Base-by-base conservation (phyloP, 2,113 vertebrate species). In the Formicarius rufipectus region DNA sequence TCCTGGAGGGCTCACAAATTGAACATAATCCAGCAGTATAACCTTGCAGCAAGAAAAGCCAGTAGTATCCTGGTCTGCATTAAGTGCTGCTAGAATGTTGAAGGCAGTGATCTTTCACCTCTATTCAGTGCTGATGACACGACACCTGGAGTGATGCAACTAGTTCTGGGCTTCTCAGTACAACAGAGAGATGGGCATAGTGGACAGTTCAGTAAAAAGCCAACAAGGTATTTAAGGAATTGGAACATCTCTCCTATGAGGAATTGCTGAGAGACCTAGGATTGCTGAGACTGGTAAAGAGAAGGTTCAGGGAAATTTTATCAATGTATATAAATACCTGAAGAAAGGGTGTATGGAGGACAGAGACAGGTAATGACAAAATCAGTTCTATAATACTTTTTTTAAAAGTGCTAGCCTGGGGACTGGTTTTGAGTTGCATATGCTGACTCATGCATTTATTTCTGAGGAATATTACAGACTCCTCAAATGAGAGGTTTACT, bases 121-220 rank as follows among this genome's bases (percentile, higher is more conserved):
- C 12, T 55, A 0, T 69, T 77, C 6, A 49, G 24, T 14, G 35
- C 31, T 44, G 18, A 7, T 35, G 30, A n/a, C 30, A 21, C 7
- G 56, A 52, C 9, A 47, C 3, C 10, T 40, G 12, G 14, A 39
- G 14, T n/a, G 47, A 5, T n/a, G 52, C 6, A 2, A 47, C 40
- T 78, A 9, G 5, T 75, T 71, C 17, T 66, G 45, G 10, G 6
- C 12, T 86, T 37, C 30, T 79, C 20, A 66, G 19, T n/a, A 19
- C 5, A 37, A 50, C 5, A 74, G 14, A 74, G 16, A 78, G 3
- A 16, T 12, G 3, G 7, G 42, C 1, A 0, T n/a, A 25, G 15
- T 10, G 27, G 13, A 60, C 0, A 91, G 30, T 71, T 17, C 30
- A 66, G 45, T 0, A 6, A 83, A 79, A 31, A 22, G 6, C 23